A percentile compares a stretch with the other conserved stretches of the same genome.
These are phyloP conservation scores for Lucinisca nassula DNA, from an alignment of 2,888 invertebrate species.

Conservation along the genomic window DNA sequence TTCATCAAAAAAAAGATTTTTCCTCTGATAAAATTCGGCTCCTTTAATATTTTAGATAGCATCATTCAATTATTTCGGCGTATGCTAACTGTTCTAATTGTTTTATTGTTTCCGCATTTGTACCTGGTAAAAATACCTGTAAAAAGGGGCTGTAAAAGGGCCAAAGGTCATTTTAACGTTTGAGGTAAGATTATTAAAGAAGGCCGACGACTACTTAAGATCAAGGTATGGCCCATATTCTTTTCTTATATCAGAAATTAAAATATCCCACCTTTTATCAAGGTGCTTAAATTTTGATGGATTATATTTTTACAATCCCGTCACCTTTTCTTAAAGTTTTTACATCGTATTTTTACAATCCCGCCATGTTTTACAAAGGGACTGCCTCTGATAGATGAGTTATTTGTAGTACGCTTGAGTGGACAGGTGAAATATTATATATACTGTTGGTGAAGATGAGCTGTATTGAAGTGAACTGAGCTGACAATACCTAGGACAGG, in stretches of 20 bases:
- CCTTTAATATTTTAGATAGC: neutral
- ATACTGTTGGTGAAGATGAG: conserved; percentile 3
- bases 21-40: neutral
- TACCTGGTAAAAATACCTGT: neutral
- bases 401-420: neutral
- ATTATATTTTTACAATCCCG: neutral
- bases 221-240: neutral
- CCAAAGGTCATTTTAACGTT: neutral
- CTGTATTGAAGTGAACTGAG: neutral
- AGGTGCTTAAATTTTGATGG: neutral
- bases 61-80: neutral
- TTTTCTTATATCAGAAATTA: neutral
- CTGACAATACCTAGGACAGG: neutral
- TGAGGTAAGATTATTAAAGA: neutral
- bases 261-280: neutral
- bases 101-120: conserved; percentile 61
- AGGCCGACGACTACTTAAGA: neutral
- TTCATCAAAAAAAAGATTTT: neutral
- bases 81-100: conserved; percentile 22
- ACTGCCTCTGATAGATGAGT: neutral
- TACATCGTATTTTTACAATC: neutral
- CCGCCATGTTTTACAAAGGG: conserved; percentile 17
- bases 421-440: conserved; percentile 23
- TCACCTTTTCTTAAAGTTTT: neutral
- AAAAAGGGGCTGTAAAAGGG: neutral